Percentiles rank a stretch among this genome's conserved stretches.
Conservation (phyloP, 2,797 vertebrate species). For the Anguilla megastoma region DNA sequence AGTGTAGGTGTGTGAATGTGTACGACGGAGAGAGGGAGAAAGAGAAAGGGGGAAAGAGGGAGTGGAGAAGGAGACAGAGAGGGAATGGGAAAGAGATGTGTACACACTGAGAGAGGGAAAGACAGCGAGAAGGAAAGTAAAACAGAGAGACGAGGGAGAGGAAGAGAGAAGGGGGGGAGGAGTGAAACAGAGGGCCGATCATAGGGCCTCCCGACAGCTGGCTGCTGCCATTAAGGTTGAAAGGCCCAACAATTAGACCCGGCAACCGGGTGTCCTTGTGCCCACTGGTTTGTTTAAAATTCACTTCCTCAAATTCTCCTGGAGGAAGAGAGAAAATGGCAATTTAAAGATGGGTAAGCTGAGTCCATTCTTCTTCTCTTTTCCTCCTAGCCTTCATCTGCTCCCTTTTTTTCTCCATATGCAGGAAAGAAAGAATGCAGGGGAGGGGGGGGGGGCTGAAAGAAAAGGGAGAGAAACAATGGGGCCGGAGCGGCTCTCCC, state of each 20-base stretch:
- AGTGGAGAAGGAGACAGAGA: slow-evolving; percentile 40
- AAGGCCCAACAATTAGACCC: slow-evolving; percentile 83
- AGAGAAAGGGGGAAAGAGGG: slow-evolving; percentile 28
- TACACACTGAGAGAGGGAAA: slow-evolving; percentile 4
- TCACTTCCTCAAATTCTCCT: slow-evolving; percentile 68
- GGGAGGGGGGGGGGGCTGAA: slow-evolving; percentile 1
- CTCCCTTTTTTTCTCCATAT: slow-evolving; percentile 65
- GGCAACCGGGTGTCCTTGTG: slow-evolving; percentile 85
- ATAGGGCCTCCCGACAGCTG: slow-evolving; percentile 80
- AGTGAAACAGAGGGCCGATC: slow-evolving; percentile 54
- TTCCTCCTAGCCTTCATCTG: slow-evolving; percentile 74
- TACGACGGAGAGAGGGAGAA: slow-evolving; percentile 55
- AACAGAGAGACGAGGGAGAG: slow-evolving; percentile 44
- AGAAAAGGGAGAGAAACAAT: slow-evolving; percentile 37
- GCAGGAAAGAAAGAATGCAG: slow-evolving; percentile 45
- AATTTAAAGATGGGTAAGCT: slow-evolving; percentile 52
- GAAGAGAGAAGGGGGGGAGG: neutral
- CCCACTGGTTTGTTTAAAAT: slow-evolving; percentile 78
- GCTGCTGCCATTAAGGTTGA: slow-evolving; percentile 82
- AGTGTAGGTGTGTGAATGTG: slow-evolving; percentile 47
- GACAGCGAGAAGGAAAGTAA: slow-evolving; percentile 36
- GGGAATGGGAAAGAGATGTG: slow-evolving; percentile 15
- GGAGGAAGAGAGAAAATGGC: slow-evolving; percentile 14
- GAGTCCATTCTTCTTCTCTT: slow-evolving; percentile 79
- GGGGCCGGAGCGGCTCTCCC: slow-evolving; percentile 57